Percentiles rank a stretch among this genome's conserved stretches.
phyloP scores from a whole-genome alignment of 37 sponge, comb jelly and placozoan genomes.

The Beroe forskalii region DNA sequence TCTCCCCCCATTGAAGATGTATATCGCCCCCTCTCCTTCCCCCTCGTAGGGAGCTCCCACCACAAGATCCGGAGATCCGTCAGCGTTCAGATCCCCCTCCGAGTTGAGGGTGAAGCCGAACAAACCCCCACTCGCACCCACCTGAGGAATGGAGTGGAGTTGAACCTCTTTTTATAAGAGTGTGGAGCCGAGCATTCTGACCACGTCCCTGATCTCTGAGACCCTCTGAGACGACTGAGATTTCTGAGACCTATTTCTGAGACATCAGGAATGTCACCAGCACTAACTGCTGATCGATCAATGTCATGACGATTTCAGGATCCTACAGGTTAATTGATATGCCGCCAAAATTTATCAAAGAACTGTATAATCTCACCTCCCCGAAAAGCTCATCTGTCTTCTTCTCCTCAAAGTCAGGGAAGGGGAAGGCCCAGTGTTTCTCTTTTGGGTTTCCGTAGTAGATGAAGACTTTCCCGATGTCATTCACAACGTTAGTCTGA shows the following conservation, averaged over 20 bases:
- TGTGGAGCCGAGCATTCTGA: too few species aligned
- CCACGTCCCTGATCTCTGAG: too few species aligned
- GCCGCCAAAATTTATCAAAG: too few species aligned
- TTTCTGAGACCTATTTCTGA: too few species aligned
- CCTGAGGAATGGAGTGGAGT: too few species aligned
- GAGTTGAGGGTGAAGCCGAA: background rate
- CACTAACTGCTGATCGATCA: too few species aligned
- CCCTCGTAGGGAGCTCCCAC: slow-evolving; percentile 32
- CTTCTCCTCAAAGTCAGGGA: background rate
- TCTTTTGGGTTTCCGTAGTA: background rate
- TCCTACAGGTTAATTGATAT: too few species aligned
- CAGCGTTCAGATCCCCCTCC: slow-evolving; percentile 24
- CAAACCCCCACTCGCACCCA: background rate
- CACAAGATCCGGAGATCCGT: background rate
- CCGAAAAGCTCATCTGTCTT: background rate
- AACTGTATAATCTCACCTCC: background rate
- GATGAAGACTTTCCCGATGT: background rate
- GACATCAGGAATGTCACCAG: too few species aligned
- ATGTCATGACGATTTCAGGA: too few species aligned
- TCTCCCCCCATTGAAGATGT: slow-evolving; percentile 18
- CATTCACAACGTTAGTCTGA: background rate
- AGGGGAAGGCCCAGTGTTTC: background rate
- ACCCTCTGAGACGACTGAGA: too few species aligned
- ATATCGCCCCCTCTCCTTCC: background rate
- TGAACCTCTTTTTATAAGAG: too few species aligned